A percentile compares a stretch with the other conserved stretches of the same genome.
Evolutionary conservation across 2,888 invertebrate species (phyloP).

Genomic region (Mesoligia furuncula): DNA sequence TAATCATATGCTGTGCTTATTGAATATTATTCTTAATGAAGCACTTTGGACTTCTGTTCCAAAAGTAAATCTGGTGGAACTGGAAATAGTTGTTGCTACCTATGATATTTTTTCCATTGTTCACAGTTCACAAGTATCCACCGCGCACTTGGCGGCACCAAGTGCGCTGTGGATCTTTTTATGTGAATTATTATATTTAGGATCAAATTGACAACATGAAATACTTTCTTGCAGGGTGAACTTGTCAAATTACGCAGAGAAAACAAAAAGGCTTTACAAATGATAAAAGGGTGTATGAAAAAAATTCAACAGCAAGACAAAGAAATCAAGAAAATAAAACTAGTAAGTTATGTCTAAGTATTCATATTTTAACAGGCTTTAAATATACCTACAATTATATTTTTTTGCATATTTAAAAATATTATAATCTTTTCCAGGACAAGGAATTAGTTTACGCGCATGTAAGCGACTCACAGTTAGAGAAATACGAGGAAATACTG

Average conservation of each 20-base stretch:
- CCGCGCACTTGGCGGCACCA: no score
- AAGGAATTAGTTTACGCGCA: conserved; percentile 85
- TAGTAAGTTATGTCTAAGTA: conserved; percentile 72
- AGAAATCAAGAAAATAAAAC: conserved; percentile 86
- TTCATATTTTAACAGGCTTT: conserved; percentile 1
- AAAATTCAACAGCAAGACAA: conserved; percentile 89
- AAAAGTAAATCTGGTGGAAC: neutral
- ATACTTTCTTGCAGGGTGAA: conserved; percentile 79
- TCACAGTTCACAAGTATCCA: neutral
- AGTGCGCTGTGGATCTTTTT: neutral
- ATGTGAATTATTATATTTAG: neutral
- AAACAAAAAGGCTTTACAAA: conserved; percentile 89
- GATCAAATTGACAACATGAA: neutral
- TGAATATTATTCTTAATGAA: neutral
- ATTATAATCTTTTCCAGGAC: conserved; percentile 72
- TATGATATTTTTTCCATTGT: neutral
- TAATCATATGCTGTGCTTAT: neutral
- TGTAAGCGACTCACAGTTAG: conserved; percentile 84
- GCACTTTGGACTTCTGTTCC: neutral
- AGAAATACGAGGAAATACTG: conserved; percentile 87
- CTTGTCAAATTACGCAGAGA: conserved; percentile 88
- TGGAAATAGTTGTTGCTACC: neutral
- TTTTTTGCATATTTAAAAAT: neutral
- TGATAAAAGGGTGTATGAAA: conserved; percentile 90
- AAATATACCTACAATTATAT: no score